phyloP scores from a whole-genome alignment of 2,113 vertebrate species.

The Sorex araneus region DNA sequence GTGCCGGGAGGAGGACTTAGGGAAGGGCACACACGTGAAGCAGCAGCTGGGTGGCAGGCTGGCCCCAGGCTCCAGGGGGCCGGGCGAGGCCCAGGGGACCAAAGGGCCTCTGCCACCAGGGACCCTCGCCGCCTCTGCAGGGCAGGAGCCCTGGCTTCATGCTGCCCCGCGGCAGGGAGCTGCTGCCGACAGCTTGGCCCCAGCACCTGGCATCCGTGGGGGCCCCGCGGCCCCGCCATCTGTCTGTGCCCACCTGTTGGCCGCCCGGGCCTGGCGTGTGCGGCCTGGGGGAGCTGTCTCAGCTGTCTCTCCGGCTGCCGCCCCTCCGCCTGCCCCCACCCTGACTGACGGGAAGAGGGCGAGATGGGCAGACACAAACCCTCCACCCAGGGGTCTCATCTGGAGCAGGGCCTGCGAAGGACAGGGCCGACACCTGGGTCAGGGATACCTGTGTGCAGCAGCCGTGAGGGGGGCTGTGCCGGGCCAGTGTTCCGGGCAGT shows the following conservation, averaged over 20 bases:
- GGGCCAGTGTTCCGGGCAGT: no score
- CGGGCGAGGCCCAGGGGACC: no score
- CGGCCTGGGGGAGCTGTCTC: not conserved
- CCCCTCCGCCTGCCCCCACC: conserved; percentile 26
- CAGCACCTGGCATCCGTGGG: conserved; percentile 63
- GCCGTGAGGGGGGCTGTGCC: not conserved
- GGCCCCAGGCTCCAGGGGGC: not conserved
- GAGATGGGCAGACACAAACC: not conserved
- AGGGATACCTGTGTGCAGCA: not conserved
- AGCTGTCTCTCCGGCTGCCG: conserved; percentile 63
- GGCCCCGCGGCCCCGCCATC: conserved; percentile 64
- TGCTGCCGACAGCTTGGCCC: conserved; percentile 58
- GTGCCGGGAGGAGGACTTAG: not conserved
- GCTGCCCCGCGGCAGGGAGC: not conserved
- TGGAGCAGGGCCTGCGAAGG: not conserved
- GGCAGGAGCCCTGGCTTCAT: conserved; percentile 47
- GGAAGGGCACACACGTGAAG: not conserved
- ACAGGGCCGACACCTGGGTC: not conserved
- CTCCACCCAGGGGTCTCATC: not conserved
- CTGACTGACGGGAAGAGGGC: not conserved
- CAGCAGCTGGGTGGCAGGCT: not conserved
- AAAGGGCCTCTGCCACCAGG: not conserved
- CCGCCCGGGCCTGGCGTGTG: not conserved
- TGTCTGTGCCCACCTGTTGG: conserved; percentile 76
- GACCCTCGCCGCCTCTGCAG: not conserved